phyloP scores from a whole-genome alignment of 2,113 vertebrate species.

The Dissostichus mawsoni region DNA sequence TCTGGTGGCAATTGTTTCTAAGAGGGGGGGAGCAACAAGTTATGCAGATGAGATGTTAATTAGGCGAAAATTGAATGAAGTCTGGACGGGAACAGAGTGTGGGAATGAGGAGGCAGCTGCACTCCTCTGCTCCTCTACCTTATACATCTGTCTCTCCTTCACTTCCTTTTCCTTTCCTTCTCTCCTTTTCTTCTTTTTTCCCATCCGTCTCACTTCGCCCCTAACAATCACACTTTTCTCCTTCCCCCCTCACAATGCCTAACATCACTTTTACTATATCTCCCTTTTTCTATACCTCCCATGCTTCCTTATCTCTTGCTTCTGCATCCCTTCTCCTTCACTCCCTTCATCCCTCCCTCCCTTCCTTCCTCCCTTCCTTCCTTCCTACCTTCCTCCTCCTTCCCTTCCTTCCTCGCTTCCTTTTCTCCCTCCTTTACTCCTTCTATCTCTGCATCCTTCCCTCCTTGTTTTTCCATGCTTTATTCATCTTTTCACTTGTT shows the following conservation, averaged over 20 bases:
- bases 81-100: slow-evolving; percentile 92
- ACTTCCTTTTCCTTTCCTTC: neutral
- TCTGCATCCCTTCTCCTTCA: neutral
- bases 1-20: slow-evolving; percentile 92
- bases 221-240: no score
- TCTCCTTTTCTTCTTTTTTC: neutral
- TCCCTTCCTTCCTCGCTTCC: neutral
- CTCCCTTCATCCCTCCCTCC: neutral
- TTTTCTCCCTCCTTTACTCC: neutral
- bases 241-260: no score
- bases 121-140: slow-evolving; percentile 49
- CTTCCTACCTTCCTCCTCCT: neutral
- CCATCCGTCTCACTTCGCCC: neutral
- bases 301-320: no score
- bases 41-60: slow-evolving; percentile 99
- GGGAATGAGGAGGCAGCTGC: slow-evolving; percentile 95
- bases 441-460: neutral
- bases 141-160: slow-evolving; percentile 1
- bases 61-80: slow-evolving; percentile 84
- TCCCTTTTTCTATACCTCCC: neutral
- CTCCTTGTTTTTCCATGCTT: neutral
- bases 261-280: neutral
- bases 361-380: neutral
- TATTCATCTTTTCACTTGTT: neutral
- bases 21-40: slow-evolving; percentile 89